Evolutionary conservation across 2,888 invertebrate genomes (phyloP), one percentile per base, ranked within the genome.

Genomic region (Lumbricus terrestris): DNA sequence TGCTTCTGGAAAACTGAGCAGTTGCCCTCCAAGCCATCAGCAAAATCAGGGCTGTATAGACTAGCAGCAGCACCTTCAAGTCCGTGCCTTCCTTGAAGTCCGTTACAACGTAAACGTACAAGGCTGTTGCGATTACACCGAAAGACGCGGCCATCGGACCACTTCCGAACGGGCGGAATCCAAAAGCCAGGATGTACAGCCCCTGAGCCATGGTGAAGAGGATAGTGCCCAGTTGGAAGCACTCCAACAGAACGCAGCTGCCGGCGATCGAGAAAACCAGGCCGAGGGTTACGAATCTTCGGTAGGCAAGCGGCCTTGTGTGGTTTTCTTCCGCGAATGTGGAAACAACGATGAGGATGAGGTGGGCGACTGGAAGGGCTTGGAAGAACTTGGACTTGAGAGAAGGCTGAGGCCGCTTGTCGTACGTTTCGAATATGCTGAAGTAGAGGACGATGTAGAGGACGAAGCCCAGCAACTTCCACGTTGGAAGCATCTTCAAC

Each of bases 381-480:
- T 90, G 88, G 88, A 90, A 90, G 42, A 90, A 29, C 18, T 13
- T 35, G 15, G 90, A 90, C n/a, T 34, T 54, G 5, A 37, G n/a
- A 1, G 33, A 42, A 5, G 40, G 23, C 18, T 6, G 42, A 8
- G 90, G 90, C 90, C 90, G 88, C 33, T 34, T 33, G 33, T 42
- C 33, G 33, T 88, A 37, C 18, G 88, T 34, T 34, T 90, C 35
- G 0, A 47, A 38, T 18, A 47, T 11, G 54, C 1, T 88, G 54
- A 90, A 90, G 90, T 88, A 90, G 54, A 90, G 90, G 15, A 88
- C n/a, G 29, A 90, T 47, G 88, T 90, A 90, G 2, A 90, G 88
- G 34, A 90, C 29, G 47, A 88, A 90, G 47, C 90, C 90, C 37
- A 90, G 38, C n/a, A 35, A 42, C 37, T 90, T 90, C 90, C 90